Conservation (phyloP, 2,888 invertebrate genomes). For the Scaptomyza cyrtandrae region DNA sequence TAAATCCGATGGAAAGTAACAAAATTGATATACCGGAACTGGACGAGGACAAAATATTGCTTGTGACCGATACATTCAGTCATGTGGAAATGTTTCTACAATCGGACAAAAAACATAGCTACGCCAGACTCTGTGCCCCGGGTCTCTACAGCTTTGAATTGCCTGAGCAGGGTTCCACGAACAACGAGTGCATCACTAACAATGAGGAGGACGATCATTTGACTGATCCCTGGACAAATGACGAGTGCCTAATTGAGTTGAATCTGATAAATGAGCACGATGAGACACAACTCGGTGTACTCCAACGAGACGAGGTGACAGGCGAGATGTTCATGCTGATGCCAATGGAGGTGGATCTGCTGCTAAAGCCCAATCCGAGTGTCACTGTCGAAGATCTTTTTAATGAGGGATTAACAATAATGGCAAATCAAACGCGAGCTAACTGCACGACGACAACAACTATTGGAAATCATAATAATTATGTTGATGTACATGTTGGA, state of each 20-base stretch:
- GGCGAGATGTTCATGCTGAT: constrained; percentile 55
- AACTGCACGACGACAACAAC: constrained; percentile 8
- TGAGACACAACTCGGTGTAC: constrained; percentile 14
- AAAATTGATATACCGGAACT: neutral
- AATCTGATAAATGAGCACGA: constrained; percentile 20
- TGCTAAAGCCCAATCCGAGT: constrained; percentile 13
- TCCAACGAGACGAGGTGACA: constrained; percentile 28
- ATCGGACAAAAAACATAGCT: constrained; percentile 19
- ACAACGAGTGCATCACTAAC: neutral
- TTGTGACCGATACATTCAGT: constrained; percentile 37
- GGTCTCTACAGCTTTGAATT: constrained; percentile 43
- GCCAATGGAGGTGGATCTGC: constrained; percentile 45
- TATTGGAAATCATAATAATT: neutral
- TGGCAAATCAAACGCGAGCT: neutral
- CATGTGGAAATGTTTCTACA: constrained; percentile 35
- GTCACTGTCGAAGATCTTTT: neutral
- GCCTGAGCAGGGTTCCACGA: constrained; percentile 2
- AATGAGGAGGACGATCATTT: constrained; percentile 1
- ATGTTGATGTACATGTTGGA: neutral
- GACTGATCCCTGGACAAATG: constrained; percentile 27
- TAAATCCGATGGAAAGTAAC: no score
- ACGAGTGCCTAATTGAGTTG: constrained; percentile 5
- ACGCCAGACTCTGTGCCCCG: constrained; percentile 26
- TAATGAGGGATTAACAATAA: neutral
- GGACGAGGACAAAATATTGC: constrained; percentile 9